Base-by-base conservation (phyloP, 1,140 invertebrate genomes). In the Ylistrum balloti region DNA sequence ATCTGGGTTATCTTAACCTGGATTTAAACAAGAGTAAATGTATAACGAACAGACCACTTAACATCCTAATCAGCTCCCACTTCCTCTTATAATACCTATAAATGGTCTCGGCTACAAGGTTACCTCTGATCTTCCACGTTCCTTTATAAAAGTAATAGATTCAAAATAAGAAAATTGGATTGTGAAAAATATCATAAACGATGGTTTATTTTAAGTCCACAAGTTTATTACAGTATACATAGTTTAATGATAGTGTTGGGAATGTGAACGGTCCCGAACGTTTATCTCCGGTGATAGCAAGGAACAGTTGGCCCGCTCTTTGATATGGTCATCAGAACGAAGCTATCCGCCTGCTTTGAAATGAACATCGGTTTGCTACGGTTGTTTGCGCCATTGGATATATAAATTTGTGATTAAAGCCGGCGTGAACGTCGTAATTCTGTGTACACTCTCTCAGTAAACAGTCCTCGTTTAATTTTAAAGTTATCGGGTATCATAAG, bases 271-370 rank as follows among this genome's bases (percentile, higher is more conserved):
- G 5, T 74, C 28, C 13, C n/a, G 0, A 9, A 5, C 9, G 56
- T 74, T 74, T 74, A 74, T 74, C 56, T 74, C 56, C 22, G 1
- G 56, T 74, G 56, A 74, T 74, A 28, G 56, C n/a, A 17, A 74
- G 22, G 56, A 74, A 74, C 56, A 74, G 56, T 74, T 74, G 56
- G 56, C 56, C 7, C n/a, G 56, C 56, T 74, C 56, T 74, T 74
- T 74, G 56, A 74, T 28, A 74, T 74, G 56, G n/a, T 28, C 56
- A 74, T 74, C 56, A 74, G 56, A 74, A 74, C n/a, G 41, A 45
- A 74, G 56, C 56, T 74, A 74, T 74, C 56, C 28, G 1, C 5
- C 56, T 74, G 56, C 56, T 74, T 74, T 74, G 56, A 74, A 74
- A 74, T 74, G 56, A 28, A 74, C 56, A 74, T 74, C 56, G 56